Base-by-base conservation (phyloP, 2,113 vertebrate genomes). In the Poeciliopsis turrubarensis region DNA sequence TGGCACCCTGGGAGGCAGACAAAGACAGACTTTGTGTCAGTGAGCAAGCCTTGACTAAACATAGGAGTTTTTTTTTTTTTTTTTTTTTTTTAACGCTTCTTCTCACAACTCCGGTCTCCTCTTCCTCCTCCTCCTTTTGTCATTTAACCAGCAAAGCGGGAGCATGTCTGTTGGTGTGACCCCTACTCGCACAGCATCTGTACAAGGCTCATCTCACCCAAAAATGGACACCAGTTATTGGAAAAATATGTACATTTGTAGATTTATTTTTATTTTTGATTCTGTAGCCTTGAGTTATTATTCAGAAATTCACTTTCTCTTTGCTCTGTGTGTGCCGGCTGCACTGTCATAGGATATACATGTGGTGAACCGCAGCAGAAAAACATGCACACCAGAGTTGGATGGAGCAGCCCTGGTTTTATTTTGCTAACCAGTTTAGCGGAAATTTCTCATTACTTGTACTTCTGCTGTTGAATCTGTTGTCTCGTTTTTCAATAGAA, bases 21-120 rank as follows among this genome's bases (percentile, higher is more conserved):
- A 96, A 95, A 95, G 94, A 92, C 90, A 77, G 94, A 96, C 96
- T 96, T 95, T 96, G 95, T 96, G 95, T 95, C 87, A 91, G 89
- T 70, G 91, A 93, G 92, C 92, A 73, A 94, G 94, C 93, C 94
- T 94, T 94, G 92, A 93, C 92, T 94, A 93, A 94, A 94, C 89
- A 92, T 82, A 81, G 68, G 79, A 72, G 34, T 77, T 86, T 85
- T 91, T 86, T 94, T 90, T 81, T 75, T 68, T 75, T 63, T 79
- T 66, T 41, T 12, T 41, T 14, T 44, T 44, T 44, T 75, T 65
- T 61, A n/a, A 29, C 73, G 86, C 72, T 65, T 86, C 85, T 83
- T 82, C 79, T 83, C 83, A 83, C 87, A 88, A 86, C 87, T 81
- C 86, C 39, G 85, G 79, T 77, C 73, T 90, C 90, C 65, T 89